These are phyloP conservation scores for Dryobotodes eremita DNA, from an alignment of 2,888 invertebrate genomes.

Conservation along the genomic window DNA sequence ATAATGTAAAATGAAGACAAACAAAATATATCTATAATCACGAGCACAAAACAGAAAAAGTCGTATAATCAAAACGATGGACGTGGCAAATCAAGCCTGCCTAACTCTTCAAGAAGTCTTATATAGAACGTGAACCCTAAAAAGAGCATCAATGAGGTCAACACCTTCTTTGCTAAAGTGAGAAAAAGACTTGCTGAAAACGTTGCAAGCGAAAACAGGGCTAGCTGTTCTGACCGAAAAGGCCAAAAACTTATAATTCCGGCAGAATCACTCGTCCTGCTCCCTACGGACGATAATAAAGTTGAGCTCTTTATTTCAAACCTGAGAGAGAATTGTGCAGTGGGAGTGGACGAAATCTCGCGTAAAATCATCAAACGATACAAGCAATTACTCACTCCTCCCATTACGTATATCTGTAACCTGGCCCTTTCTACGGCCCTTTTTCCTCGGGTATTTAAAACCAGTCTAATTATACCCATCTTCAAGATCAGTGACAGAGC, in stretches of 20 bases:
- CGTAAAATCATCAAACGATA: background rate
- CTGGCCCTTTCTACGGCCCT: background rate
- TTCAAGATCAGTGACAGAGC: background rate
- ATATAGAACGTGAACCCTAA: too few species aligned
- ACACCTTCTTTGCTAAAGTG: too few species aligned
- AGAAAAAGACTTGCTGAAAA: too few species aligned
- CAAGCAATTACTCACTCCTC: background rate
- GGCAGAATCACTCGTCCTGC: background rate
- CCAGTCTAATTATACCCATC: background rate
- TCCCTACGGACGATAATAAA: background rate
- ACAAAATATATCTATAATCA: too few species aligned
- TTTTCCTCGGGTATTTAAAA: background rate
- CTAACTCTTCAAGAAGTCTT: too few species aligned
- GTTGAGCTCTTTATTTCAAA: background rate
- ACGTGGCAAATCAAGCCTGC: too few species aligned
- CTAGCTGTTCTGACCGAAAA: background rate
- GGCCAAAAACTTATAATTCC: background rate
- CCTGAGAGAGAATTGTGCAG: background rate
- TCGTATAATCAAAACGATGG: too few species aligned
- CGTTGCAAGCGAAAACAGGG: too few species aligned
- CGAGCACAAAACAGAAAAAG: too few species aligned
- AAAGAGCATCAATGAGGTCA: too few species aligned
- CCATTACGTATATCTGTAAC: slow-evolving; percentile 2
- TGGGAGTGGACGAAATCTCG: background rate
- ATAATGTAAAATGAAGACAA: too few species aligned